Evolutionary conservation across 2,888 invertebrate species (phyloP).

Genomic region (Chloromyia formosa): DNA sequence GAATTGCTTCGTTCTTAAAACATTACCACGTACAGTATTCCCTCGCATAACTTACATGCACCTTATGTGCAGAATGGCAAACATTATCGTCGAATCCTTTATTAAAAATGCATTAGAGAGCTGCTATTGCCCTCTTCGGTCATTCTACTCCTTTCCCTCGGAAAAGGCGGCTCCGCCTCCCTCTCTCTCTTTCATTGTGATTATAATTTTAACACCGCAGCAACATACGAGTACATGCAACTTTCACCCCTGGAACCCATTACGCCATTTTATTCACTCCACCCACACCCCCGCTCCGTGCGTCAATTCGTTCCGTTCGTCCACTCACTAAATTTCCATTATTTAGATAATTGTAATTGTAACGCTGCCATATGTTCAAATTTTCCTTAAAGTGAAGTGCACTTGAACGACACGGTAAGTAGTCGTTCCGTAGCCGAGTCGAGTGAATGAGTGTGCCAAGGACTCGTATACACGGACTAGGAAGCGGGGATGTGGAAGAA

Average conservation of each 20-base stretch:
- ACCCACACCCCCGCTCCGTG: too few relatives aligned
- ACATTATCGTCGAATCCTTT: not conserved
- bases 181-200: not conserved
- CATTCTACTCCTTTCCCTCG: not conserved
- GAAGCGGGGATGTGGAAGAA: too few relatives aligned
- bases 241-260: not conserved
- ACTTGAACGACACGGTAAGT: not conserved
- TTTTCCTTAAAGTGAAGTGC: slow-evolving; percentile 6
- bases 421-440: too few relatives aligned
- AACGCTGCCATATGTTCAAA: slow-evolving; percentile 14
- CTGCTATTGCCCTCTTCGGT: not conserved
- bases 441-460: too few relatives aligned
- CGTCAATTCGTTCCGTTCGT: too few relatives aligned
- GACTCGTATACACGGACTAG: too few relatives aligned
- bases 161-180: not conserved
- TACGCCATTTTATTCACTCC: not conserved
- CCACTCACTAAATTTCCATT: not conserved
- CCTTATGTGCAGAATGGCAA: not conserved
- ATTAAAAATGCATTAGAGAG: slow-evolving; percentile 22
- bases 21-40: too few relatives aligned
- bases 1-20: too few relatives aligned
- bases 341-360: slow-evolving; percentile 19
- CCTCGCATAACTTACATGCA: not conserved
- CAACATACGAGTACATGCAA: not conserved
- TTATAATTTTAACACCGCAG: slow-evolving; percentile 10